Conservation (phyloP, 2,888 invertebrate species). For the Dolichomitus sp. region DNA sequence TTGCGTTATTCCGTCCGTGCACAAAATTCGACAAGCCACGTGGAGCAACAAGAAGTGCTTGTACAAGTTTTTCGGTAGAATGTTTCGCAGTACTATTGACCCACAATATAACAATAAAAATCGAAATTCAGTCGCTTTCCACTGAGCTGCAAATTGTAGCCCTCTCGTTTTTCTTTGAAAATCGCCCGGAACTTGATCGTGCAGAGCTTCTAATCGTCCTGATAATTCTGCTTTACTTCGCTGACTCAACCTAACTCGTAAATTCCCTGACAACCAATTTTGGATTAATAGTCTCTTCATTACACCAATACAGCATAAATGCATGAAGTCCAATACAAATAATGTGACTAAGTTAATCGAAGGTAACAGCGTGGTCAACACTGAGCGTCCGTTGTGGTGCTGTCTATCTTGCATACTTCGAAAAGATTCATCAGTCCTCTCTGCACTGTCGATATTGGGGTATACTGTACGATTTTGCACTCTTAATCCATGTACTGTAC, state of each 20-base stretch:
- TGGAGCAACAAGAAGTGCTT: slow-evolving; percentile 72
- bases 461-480: slow-evolving; percentile 49
- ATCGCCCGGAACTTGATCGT: slow-evolving; percentile 65
- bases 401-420: slow-evolving; percentile 41
- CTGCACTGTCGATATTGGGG: slow-evolving; percentile 15
- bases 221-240: slow-evolving; percentile 10
- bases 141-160: slow-evolving; percentile 56
- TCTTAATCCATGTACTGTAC: slow-evolving; percentile 50
- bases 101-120: slow-evolving; percentile 73
- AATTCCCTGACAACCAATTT: slow-evolving; percentile 27
- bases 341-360: slow-evolving; percentile 37
- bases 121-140: slow-evolving; percentile 73
- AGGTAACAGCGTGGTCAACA: slow-evolving; percentile 43
- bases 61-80: slow-evolving; percentile 59
- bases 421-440: slow-evolving; percentile 58
- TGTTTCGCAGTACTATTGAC: slow-evolving; percentile 67
- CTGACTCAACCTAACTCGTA: not conserved
- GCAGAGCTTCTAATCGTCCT: not conserved
- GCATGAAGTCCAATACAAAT: slow-evolving; percentile 67
- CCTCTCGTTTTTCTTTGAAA: slow-evolving; percentile 70
- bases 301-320: slow-evolving; percentile 60
- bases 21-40: slow-evolving; percentile 55
- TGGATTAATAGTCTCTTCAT: slow-evolving; percentile 52
- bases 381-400: slow-evolving; percentile 52
- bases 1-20: not conserved